Percentiles rank a stretch among this genome's conserved stretches.
Evolutionary conservation across 2,888 invertebrate genomes (phyloP).

Genomic region (Octodonta nipae): DNA sequence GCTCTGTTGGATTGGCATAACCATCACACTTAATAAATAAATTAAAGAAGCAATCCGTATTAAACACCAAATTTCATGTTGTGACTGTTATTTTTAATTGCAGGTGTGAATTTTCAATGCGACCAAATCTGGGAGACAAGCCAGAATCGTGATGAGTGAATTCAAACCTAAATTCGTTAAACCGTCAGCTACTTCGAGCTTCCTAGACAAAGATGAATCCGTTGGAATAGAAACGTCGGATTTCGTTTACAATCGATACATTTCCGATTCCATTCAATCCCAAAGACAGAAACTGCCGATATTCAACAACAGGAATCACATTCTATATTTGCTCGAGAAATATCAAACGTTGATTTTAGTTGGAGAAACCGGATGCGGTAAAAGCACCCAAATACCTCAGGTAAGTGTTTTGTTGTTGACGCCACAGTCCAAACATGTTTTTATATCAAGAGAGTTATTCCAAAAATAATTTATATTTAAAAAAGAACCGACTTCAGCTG

Average conservation of each 20-base stretch:
- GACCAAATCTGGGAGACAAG: too few relatives aligned
- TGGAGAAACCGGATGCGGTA: constrained; percentile 93
- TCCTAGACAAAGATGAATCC: constrained; percentile 31
- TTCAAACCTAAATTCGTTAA: constrained; percentile 34
- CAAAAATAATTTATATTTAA: too few relatives aligned
- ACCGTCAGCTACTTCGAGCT: constrained; percentile 32
- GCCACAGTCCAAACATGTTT: too few relatives aligned
- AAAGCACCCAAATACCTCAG: constrained; percentile 92
- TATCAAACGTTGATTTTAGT: constrained; percentile 77
- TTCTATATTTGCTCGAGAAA: constrained; percentile 79
- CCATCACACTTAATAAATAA: too few relatives aligned
- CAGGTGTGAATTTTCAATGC: too few relatives aligned
- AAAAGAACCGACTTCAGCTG: too few relatives aligned
- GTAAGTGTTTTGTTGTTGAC: too few relatives aligned
- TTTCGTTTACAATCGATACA: constrained; percentile 75
- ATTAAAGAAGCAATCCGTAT: too few relatives aligned
- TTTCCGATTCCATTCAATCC: constrained; percentile 67
- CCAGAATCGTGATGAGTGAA: constrained; percentile 28
- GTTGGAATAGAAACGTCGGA: constrained; percentile 26
- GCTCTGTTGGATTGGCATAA: too few relatives aligned
- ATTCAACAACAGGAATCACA: constrained; percentile 70
- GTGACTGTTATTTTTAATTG: too few relatives aligned
- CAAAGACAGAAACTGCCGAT: constrained; percentile 81
- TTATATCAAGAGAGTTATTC: too few relatives aligned
- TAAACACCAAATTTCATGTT: too few relatives aligned